These are phyloP conservation scores for Sylvia borin DNA, from an alignment of 2,797 vertebrate species.

Conservation along the genomic window DNA sequence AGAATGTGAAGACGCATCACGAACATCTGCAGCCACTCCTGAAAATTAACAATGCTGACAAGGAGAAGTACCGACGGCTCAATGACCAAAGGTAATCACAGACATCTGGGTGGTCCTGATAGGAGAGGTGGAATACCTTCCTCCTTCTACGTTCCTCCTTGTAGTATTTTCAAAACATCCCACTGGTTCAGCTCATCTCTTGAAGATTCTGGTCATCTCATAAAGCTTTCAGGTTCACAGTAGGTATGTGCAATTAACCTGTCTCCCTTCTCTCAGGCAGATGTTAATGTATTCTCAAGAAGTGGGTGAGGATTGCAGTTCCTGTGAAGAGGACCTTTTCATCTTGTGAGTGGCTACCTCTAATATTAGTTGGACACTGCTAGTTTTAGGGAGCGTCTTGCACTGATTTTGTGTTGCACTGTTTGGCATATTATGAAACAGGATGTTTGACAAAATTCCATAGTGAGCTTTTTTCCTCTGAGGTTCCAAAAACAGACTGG, in stretches of 20 bases:
- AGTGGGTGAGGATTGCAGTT: conserved; percentile 89
- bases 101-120: background rate
- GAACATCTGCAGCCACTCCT: conserved; percentile 90
- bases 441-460: background rate
- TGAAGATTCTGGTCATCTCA: background rate
- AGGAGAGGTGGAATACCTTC: background rate
- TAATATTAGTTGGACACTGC: background rate
- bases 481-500: background rate
- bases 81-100: conserved; percentile 91
- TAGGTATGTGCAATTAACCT: background rate
- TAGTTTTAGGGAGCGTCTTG: background rate
- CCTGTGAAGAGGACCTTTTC: conserved; percentile 97
- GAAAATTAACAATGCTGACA: conserved; percentile 89
- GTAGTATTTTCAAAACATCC: background rate
- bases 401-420: background rate
- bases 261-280: conserved; percentile 81
- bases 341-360: conserved; percentile 88
- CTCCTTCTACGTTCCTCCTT: background rate
- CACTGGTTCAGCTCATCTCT: background rate
- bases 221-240: background rate
- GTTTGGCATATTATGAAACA: background rate
- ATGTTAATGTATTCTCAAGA: conserved; percentile 96
- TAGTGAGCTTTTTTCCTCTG: background rate
- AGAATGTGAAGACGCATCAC: conserved; percentile 96
- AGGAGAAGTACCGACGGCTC: conserved; percentile 94